Conservation (phyloP, 2,113 vertebrate genomes). For the Xenopus borealis region DNA sequence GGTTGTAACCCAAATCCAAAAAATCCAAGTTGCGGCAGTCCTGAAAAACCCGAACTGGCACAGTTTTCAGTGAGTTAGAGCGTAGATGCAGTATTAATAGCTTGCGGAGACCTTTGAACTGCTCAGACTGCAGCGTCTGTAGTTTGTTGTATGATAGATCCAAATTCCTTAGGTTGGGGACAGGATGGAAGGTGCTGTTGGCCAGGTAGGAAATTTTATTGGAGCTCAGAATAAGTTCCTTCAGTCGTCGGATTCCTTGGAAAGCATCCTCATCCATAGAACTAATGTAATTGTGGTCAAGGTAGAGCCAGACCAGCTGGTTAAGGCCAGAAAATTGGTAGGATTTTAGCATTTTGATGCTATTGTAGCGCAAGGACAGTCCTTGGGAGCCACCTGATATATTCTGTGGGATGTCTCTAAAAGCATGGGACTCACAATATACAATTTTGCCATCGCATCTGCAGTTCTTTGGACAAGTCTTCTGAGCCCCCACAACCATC, state of each 20-base stretch:
- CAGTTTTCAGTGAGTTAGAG: conserved; percentile 87
- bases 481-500: conserved; percentile 75
- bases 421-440: conserved; percentile 94
- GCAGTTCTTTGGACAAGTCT: conserved; percentile 89
- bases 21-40: conserved; percentile 96
- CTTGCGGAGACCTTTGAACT: conserved; percentile 89
- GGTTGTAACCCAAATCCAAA: conserved; percentile 92
- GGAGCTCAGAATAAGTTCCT: conserved; percentile 94
- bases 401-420: conserved; percentile 88
- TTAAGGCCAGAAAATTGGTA: conserved; percentile 90
- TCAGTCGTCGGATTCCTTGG: conserved; percentile 88
- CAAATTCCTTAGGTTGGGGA: conserved; percentile 91
- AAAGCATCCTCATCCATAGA: conserved; percentile 87
- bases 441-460: conserved; percentile 97
- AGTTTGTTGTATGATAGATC: conserved; percentile 97
- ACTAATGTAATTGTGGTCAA: conserved; percentile 94
- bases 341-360: conserved; percentile 84
- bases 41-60: conserved; percentile 89
- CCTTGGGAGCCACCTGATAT: conserved; percentile 91
- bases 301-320: conserved; percentile 96
- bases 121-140: conserved; percentile 80
- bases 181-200: conserved; percentile 88
- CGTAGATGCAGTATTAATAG: conserved; percentile 89
- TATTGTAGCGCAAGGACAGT: conserved; percentile 94
- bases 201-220: conserved; percentile 88